A percentile compares a stretch with the other conserved stretches of the same genome.
Conservation (phyloP, 2,888 invertebrate species). For the Pseudococcus jackbeardsleyi region DNA sequence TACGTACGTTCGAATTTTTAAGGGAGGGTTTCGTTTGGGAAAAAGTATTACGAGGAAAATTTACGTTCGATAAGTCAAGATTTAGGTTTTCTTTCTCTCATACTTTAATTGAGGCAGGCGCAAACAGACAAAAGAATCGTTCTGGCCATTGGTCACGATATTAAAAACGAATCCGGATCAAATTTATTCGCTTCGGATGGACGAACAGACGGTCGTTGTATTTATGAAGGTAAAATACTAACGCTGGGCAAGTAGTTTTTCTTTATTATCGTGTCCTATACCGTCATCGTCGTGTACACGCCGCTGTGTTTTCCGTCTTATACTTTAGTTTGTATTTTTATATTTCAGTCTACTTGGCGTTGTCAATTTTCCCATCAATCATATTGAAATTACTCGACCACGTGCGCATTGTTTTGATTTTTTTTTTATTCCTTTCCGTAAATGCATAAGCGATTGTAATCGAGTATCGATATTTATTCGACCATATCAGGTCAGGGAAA, state of each 20-base stretch:
- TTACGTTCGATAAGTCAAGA: constrained; percentile 10
- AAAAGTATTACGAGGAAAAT: constrained; percentile 8
- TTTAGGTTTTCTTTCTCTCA: constrained; percentile 25
- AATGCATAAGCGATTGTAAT: constrained; percentile 8
- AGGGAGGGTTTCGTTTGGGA: not conserved
- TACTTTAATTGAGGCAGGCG: constrained; percentile 45
- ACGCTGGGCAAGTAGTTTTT: not conserved
- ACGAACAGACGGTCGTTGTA: constrained; percentile 58
- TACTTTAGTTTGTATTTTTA: not conserved
- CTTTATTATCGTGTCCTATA: constrained; percentile 20
- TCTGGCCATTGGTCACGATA: constrained; percentile 61
- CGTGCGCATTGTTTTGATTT: constrained; percentile 15
- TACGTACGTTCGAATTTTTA: not conserved
- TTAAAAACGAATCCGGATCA: constrained; percentile 56
- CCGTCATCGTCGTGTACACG: constrained; percentile 8
- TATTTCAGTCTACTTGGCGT: constrained; percentile 3
- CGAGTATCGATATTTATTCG: not conserved
- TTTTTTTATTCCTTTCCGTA: not conserved
- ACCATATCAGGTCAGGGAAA: constrained; percentile 3
- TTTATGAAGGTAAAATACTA: constrained; percentile 46
- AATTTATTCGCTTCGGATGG: constrained; percentile 59
- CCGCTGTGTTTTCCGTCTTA: constrained; percentile 5
- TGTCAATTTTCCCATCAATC: constrained; percentile 40
- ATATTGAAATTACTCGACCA: constrained; percentile 34
- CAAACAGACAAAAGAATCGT: constrained; percentile 52